Conservation (phyloP, 2,113 vertebrate species). For the Actenoides hombroni region DNA sequence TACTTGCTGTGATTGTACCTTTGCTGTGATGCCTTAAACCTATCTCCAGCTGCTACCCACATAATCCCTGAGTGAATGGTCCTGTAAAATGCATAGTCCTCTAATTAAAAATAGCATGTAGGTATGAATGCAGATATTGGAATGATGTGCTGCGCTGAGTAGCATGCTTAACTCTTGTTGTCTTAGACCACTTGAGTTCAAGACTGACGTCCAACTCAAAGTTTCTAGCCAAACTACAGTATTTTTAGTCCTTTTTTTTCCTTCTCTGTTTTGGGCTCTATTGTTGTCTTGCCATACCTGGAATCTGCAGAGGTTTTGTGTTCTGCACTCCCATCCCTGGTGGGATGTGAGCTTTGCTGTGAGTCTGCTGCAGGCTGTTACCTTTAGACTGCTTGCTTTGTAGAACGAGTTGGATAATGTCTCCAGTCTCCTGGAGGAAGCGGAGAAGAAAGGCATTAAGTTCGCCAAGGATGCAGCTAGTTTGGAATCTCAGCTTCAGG, state of each 20-base stretch:
- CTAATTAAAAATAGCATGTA: background rate
- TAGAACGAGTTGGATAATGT: constrained; percentile 93
- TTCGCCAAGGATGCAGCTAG: constrained; percentile 90
- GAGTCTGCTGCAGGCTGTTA: background rate
- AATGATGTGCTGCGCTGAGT: background rate
- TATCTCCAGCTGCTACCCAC: background rate
- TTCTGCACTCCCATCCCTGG: background rate
- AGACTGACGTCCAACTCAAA: background rate
- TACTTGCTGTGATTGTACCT: background rate
- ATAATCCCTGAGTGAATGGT: background rate
- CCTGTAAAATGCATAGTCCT: background rate
- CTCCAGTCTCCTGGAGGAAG: constrained; percentile 88
- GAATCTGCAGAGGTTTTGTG: background rate
- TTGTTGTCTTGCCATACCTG: background rate
- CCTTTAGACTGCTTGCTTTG: constrained; percentile 4
- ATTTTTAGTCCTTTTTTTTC: background rate
- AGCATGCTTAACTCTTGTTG: background rate
- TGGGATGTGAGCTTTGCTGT: background rate
- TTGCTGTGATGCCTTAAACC: background rate
- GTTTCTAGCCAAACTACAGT: background rate
- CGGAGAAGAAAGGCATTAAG: constrained; percentile 94
- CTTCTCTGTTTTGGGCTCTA: background rate
- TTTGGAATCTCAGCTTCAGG: constrained; percentile 92
- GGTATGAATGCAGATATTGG: background rate
- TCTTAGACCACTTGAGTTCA: background rate